These are phyloP conservation scores for Pseudoatta argentina DNA, from an alignment of 1,140 invertebrate genomes.

Conservation along the genomic window DNA sequence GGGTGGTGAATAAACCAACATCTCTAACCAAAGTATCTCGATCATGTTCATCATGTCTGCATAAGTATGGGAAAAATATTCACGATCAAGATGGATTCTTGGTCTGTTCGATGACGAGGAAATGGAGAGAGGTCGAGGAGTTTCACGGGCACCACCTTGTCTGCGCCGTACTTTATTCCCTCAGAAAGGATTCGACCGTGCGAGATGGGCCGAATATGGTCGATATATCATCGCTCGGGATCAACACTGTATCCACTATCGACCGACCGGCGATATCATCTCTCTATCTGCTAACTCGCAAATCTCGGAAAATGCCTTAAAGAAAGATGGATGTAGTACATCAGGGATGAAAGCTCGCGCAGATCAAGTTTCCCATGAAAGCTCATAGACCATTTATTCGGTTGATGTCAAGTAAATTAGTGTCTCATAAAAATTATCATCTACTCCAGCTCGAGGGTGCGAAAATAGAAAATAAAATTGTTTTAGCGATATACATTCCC, in stretches of 20 bases:
- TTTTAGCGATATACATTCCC: background rate
- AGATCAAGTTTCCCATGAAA: conserved; percentile 26
- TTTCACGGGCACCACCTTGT: conserved; percentile 25
- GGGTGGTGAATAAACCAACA: background rate
- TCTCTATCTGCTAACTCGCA: conserved; percentile 46
- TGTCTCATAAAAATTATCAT: conserved; percentile 9
- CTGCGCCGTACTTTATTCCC: conserved; percentile 17
- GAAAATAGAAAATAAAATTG: background rate
- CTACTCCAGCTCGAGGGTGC: background rate
- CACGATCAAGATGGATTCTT: conserved; percentile 41
- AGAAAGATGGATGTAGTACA: conserved; percentile 56
- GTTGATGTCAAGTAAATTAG: conserved; percentile 29
- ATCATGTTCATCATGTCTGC: background rate
- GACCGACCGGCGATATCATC: conserved; percentile 37
- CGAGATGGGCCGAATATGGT: conserved; percentile 30
- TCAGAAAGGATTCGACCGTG: conserved; percentile 43
- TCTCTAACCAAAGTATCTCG: background rate
- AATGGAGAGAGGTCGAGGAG: conserved; percentile 25
- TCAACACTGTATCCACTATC: conserved; percentile 47
- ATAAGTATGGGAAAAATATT: conserved; percentile 29
- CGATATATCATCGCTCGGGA: conserved; percentile 53
- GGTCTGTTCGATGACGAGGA: conserved; percentile 23
- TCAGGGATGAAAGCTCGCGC: conserved; percentile 42
- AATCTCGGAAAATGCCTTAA: conserved; percentile 55
- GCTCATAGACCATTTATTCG: conserved; percentile 14